Percentiles rank a stretch among this genome's conserved stretches.
These are phyloP conservation scores for Aphodius sticticus DNA, from an alignment of 2,888 invertebrate genomes.

Conservation along the genomic window DNA sequence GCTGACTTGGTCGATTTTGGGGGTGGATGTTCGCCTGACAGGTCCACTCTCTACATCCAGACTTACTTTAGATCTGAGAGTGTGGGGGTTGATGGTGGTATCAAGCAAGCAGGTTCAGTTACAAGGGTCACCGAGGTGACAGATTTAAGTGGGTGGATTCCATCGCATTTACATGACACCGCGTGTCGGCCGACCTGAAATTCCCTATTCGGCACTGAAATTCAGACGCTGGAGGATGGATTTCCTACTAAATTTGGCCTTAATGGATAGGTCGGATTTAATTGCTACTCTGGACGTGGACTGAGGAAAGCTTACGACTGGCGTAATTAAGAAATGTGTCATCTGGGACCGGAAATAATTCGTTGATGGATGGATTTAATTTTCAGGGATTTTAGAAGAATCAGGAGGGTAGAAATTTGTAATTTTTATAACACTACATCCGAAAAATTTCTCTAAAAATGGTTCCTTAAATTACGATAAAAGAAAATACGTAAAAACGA, in stretches of 20 bases:
- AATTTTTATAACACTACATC: no score
- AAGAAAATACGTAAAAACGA: no score
- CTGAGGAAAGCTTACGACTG: not conserved
- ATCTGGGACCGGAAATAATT: not conserved
- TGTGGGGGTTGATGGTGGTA: not conserved
- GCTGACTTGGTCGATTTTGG: not conserved
- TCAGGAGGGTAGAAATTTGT: no score
- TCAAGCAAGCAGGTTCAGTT: not conserved
- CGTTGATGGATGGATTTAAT: no score
- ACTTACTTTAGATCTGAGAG: not conserved
- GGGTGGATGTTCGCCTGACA: not conserved
- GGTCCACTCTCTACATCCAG: not conserved
- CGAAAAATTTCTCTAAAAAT: no score
- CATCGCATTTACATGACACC: not conserved
- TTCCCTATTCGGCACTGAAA: not conserved
- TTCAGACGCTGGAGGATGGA: not conserved
- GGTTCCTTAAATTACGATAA: no score
- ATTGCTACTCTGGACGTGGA: not conserved
- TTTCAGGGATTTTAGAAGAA: no score
- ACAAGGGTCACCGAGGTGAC: constrained; percentile 4
- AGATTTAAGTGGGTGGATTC: not conserved
- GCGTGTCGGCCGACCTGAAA: not conserved
- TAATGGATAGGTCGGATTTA: not conserved
- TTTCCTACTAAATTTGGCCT: not conserved
- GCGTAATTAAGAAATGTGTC: not conserved